phyloP scores from a whole-genome alignment of 2,113 vertebrate genomes.

The Amphiprion percula region DNA sequence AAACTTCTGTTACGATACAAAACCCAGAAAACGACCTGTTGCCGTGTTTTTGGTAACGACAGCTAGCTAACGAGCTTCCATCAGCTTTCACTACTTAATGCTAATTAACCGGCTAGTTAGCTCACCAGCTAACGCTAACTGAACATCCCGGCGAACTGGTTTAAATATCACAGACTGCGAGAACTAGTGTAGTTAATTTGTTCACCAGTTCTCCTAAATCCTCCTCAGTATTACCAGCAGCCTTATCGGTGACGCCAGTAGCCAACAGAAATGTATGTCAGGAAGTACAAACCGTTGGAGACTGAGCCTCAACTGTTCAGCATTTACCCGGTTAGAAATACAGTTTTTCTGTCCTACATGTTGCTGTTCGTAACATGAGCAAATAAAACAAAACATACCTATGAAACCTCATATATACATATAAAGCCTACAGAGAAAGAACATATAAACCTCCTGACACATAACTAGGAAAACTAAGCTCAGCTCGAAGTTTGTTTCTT shows the following conservation, averaged over 20 bases:
- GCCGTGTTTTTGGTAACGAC: not conserved
- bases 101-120: not conserved
- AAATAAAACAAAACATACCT: too few relatives aligned
- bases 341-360: not conserved
- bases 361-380: not conserved
- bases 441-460: too few relatives aligned
- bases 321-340: not conserved
- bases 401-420: too few relatives aligned
- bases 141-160: not conserved
- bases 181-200: too few relatives aligned
- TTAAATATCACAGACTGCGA: too few relatives aligned
- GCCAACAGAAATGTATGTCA: not conserved
- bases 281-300: too few relatives aligned
- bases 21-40: not conserved
- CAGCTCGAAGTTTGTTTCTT: too few relatives aligned
- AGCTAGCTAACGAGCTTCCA: slow-evolving; percentile 24
- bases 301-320: too few relatives aligned
- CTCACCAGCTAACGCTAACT: not conserved
- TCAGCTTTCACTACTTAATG: not conserved
- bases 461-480: too few relatives aligned
- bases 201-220: too few relatives aligned
- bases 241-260: not conserved
- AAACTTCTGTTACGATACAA: not conserved
- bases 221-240: too few relatives aligned
- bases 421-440: too few relatives aligned